Evolutionary conservation across 2,888 invertebrate genomes (phyloP).

Genomic region (Aphodius granarius): DNA sequence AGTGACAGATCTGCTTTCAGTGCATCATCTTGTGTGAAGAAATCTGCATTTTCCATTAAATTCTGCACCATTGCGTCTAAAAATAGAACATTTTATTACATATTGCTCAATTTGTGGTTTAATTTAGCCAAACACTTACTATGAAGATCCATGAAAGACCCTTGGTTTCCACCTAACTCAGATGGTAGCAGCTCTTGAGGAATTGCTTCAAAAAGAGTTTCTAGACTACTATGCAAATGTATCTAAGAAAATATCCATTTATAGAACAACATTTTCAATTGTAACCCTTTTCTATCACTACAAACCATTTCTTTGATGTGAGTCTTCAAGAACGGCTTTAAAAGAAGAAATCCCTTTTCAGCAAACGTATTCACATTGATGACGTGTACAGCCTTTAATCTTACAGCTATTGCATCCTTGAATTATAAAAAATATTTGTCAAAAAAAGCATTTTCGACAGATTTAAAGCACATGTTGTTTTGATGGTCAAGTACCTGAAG

Average conservation of each 20-base stretch:
- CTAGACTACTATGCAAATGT: slow-evolving; percentile 18
- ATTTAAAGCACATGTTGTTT: not conserved
- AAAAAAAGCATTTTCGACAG: too few relatives aligned
- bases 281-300: too few relatives aligned
- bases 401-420: slow-evolving; percentile 19
- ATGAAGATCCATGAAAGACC: slow-evolving; percentile 16
- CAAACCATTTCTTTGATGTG: slow-evolving; percentile 20
- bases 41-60: not conserved
- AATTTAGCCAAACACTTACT: slow-evolving; percentile 13
- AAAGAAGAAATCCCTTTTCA: slow-evolving; percentile 13
- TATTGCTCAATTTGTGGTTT: too few relatives aligned
- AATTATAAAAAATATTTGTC: not conserved
- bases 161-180: slow-evolving; percentile 25
- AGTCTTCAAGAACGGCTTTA: slow-evolving; percentile 18
- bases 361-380: slow-evolving; percentile 20
- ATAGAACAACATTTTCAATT: too few relatives aligned
- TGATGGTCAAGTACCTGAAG: slow-evolving; percentile 57
- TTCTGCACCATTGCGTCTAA: not conserved
- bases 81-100: not conserved
- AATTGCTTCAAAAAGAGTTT: slow-evolving; percentile 20
- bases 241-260: slow-evolving; percentile 13
- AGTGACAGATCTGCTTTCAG: not conserved
- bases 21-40: not conserved
- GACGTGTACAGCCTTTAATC: slow-evolving; percentile 23
- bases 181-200: slow-evolving; percentile 27